Evolutionary conservation across 2,797 vertebrate species (phyloP).

Genomic region (Eupleurogrammus muticus): DNA sequence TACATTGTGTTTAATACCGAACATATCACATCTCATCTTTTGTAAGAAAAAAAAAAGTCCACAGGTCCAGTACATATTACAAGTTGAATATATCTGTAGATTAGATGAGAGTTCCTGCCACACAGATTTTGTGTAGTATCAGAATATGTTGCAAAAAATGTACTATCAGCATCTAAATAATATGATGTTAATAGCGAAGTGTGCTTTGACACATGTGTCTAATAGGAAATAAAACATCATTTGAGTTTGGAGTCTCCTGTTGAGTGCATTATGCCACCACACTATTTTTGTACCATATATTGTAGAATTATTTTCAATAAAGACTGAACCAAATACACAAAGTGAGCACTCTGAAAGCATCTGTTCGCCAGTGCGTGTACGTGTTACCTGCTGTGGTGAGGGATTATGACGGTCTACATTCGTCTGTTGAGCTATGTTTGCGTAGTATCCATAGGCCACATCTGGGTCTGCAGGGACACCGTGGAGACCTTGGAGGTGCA

Average conservation of each 20-base stretch:
- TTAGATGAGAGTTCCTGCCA: neutral
- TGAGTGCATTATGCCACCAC: neutral
- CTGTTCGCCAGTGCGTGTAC: no score
- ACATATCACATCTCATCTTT: slow-evolving; percentile 24
- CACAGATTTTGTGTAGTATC: neutral
- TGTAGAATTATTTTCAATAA: no score
- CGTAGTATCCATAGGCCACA: slow-evolving; percentile 86
- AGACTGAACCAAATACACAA: neutral
- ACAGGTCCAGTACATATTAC: slow-evolving; percentile 4
- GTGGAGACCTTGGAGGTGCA: slow-evolving; percentile 80
- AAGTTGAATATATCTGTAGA: neutral
- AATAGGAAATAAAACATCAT: neutral
- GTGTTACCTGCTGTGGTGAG: slow-evolving; percentile 82
- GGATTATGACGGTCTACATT: slow-evolving; percentile 71
- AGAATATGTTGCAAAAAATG: neutral
- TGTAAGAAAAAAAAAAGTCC: slow-evolving; percentile 1
- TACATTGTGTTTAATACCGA: neutral
- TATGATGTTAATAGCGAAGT: neutral
- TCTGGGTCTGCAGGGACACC: slow-evolving; percentile 73
- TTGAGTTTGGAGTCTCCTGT: no score
- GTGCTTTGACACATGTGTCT: no score
- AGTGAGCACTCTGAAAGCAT: neutral
- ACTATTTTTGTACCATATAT: neutral
- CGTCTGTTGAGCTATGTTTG: slow-evolving; percentile 85
- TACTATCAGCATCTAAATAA: neutral